Evolutionary conservation across 92 coral and sea anemone species (phyloP), one percentile per base, ranked within the genome.

Genomic region (Zoanthus sociatus): DNA sequence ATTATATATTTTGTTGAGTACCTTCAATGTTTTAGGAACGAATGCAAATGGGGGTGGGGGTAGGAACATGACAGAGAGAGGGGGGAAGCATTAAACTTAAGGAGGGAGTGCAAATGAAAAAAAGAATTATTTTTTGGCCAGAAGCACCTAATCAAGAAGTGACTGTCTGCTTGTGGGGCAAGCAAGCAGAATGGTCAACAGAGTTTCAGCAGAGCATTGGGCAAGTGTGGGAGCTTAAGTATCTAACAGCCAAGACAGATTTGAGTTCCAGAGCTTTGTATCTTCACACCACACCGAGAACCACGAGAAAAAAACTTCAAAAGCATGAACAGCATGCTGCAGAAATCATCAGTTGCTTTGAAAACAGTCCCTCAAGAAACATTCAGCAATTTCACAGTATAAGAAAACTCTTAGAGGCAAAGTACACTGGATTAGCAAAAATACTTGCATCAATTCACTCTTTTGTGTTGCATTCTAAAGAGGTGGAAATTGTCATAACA

Each of bases 241-340:
- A 81, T 84, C 92, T 96, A 18, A 82, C 93, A 33, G 99, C 89
- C 13, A 92, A 94, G 86, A 84, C 78, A 85, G 84, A 81, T 90
- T 30, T 76, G 10, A 79, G 74, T 3, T 70, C 87, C 76, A 93
- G 94, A 4, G 68, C 85, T 5, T 44, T 87, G 12, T 61, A 73
- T 0, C 91, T 96, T 14, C 97, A 93, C 87, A 92, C 98, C 3
- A 93, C 96, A 20, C 95, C 98, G 7, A 92, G 89, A 68, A 95
- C 99, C 8, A 94, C 97, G 37, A 95, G 89, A 77, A 78, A 75
- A 73, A 93, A 87, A 72, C 89, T 93, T 15, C 31, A 83, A 14
- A 37, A 66, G n/a, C 84, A 89, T 33, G 87, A 92, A 82, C 72
- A 21, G 15, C 55, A 78, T 16, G 90, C 90, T 14, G 67, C 44